Percentiles rank a stretch among this genome's conserved stretches.
Evolutionary conservation across 2,888 invertebrate genomes (phyloP).

Genomic region (Sepiola atlantica): DNA sequence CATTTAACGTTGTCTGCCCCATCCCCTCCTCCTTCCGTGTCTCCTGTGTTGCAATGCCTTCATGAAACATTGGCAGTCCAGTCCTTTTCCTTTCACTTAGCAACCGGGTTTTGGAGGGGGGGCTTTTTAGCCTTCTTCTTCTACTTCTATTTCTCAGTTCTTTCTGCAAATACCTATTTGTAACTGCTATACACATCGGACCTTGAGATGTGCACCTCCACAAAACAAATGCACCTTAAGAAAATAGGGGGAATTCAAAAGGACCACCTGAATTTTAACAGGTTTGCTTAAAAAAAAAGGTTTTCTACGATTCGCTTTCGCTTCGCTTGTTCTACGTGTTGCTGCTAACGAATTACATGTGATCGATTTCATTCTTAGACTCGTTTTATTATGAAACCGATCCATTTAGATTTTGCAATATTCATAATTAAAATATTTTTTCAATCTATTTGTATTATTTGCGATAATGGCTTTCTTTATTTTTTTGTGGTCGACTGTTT

Average conservation of each 20-base stretch:
- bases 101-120: background rate
- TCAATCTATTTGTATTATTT: too few relatives aligned
- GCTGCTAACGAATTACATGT: too few relatives aligned
- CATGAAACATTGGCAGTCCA: background rate
- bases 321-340: background rate
- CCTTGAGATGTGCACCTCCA: background rate
- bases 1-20: background rate
- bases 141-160: too few relatives aligned
- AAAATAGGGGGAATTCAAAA: background rate
- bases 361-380: too few relatives aligned
- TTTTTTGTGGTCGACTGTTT: too few relatives aligned
- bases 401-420: too few relatives aligned
- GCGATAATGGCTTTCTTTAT: too few relatives aligned
- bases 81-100: background rate
- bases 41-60: background rate
- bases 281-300: background rate
- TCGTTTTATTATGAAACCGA: too few relatives aligned
- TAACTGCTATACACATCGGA: background rate
- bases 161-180: background rate
- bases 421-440: too few relatives aligned
- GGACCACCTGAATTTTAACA: background rate
- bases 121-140: background rate
- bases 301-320: background rate
- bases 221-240: background rate
- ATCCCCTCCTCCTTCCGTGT: background rate